These are phyloP conservation scores for Labrus mixtus DNA, from an alignment of 2,113 vertebrate species.

Conservation along the genomic window DNA sequence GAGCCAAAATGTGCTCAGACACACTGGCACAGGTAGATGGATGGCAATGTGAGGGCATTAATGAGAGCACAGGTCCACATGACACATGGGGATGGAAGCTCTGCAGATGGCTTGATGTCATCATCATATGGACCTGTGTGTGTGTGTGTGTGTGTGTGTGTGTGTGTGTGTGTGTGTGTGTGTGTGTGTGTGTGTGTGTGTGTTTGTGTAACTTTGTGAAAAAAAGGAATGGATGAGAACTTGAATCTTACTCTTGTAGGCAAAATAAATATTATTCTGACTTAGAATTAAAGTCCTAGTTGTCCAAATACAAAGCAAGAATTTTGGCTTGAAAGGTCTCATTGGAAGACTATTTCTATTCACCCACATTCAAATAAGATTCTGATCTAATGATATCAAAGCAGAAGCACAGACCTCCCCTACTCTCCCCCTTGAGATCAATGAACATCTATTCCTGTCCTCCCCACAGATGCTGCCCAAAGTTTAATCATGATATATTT, in stretches of 20 bases:
- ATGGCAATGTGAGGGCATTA: slow-evolving; percentile 57
- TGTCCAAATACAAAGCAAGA: background rate
- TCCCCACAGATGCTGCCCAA: slow-evolving; percentile 40
- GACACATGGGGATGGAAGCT: slow-evolving; percentile 41
- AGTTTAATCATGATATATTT: slow-evolving; percentile 63
- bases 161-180: no score
- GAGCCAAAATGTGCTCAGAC: slow-evolving; percentile 50
- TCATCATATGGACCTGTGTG: slow-evolving; percentile 28
- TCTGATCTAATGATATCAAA: slow-evolving; percentile 50
- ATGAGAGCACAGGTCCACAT: slow-evolving; percentile 52
- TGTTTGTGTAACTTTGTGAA: no score
- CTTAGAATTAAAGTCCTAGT: background rate
- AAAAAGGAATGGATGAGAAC: background rate
- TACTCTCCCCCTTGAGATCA: slow-evolving; percentile 23
- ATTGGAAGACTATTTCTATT: background rate
- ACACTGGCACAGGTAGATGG: slow-evolving; percentile 60
- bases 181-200: no score
- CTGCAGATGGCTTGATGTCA: slow-evolving; percentile 68
- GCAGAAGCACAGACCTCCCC: background rate
- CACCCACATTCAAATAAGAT: background rate
- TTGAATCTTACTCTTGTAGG: background rate
- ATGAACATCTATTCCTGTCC: slow-evolving; percentile 64
- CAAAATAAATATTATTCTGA: background rate
- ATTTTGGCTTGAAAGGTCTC: background rate
- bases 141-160: background rate